A percentile compares a stretch with the other conserved stretches of the same genome.
Evolutionary conservation across 1,140 invertebrate species (phyloP).

Genomic region (Saccostrea echinata): DNA sequence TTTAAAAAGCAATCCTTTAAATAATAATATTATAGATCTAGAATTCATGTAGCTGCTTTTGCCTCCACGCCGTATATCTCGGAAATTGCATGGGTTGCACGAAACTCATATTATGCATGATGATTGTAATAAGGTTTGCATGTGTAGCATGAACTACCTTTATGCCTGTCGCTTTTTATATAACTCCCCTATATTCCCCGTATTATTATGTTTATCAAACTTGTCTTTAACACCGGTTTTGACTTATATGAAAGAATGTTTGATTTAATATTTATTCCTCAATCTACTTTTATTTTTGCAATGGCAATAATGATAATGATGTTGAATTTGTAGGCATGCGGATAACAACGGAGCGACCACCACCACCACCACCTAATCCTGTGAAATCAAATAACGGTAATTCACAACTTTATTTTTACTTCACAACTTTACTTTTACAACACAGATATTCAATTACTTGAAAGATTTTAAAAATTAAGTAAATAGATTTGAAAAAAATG

Average conservation of each 20-base stretch:
- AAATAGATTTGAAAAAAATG: not conserved
- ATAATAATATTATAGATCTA: too few species aligned
- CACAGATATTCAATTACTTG: too few species aligned
- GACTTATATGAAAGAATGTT: not conserved
- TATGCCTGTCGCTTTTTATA: not conserved
- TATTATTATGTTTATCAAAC: not conserved
- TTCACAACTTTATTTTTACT: too few species aligned
- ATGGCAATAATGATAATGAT: not conserved
- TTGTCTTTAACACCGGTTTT: too few species aligned
- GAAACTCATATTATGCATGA: too few species aligned
- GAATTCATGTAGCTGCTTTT: too few species aligned
- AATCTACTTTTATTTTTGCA: not conserved
- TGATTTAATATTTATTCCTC: not conserved
- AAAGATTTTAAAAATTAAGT: too few species aligned
- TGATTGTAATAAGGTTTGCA: not conserved
- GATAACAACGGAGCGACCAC: not conserved
- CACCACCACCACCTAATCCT: not conserved
- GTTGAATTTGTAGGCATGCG: not conserved
- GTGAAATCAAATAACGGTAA: not conserved
- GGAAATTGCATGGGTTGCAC: too few species aligned
- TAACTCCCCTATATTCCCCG: too few species aligned
- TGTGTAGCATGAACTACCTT: not conserved
- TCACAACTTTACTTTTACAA: too few species aligned
- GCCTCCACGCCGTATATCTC: too few species aligned
- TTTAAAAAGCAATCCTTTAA: too few species aligned